Conservation (phyloP, 2,888 invertebrate genomes). For the Drosophila silvestris region DNA sequence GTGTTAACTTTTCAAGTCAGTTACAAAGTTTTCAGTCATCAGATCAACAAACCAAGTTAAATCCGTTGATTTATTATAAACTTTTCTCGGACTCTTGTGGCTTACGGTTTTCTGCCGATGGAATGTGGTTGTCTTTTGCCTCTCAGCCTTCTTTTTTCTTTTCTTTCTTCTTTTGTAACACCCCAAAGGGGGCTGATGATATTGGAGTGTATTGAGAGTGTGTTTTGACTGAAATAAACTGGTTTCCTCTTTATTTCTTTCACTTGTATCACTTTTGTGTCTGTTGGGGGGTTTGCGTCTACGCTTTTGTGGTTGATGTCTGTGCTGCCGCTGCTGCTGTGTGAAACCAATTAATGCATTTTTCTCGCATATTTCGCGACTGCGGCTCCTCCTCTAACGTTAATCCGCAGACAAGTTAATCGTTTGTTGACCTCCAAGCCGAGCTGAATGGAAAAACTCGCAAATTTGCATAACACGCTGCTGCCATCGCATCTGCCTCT, state of each 20-base stretch:
- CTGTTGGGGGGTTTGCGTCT: constrained; percentile 41
- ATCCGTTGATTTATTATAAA: constrained; percentile 70
- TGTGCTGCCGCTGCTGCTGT: constrained; percentile 25
- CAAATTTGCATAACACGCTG: constrained; percentile 70
- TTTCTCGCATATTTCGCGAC: constrained; percentile 44
- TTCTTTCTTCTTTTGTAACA: constrained; percentile 5
- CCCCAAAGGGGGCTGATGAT: constrained; percentile 37
- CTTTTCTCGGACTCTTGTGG: constrained; percentile 34
- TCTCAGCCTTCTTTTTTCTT: not conserved
- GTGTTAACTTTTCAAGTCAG: constrained; percentile 30
- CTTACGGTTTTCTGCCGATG: constrained; percentile 32
- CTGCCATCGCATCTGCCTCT: not conserved
- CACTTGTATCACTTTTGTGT: constrained; percentile 42
- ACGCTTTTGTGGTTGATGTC: constrained; percentile 44
- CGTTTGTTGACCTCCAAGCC: constrained; percentile 70
- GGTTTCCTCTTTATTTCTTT: constrained; percentile 26
- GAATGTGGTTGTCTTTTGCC: constrained; percentile 46
- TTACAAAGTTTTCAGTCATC: constrained; percentile 32
- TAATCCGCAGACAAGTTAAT: constrained; percentile 77
- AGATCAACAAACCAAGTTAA: constrained; percentile 36
- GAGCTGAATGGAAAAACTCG: constrained; percentile 16
- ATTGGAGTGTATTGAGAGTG: constrained; percentile 21
- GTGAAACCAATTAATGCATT: constrained; percentile 73
- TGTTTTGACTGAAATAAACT: constrained; percentile 39
- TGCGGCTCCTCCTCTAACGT: constrained; percentile 25